Percentiles rank a stretch among this genome's conserved stretches.
Conservation (phyloP, 2,797 vertebrate species). For the Chaunax sp. region DNA sequence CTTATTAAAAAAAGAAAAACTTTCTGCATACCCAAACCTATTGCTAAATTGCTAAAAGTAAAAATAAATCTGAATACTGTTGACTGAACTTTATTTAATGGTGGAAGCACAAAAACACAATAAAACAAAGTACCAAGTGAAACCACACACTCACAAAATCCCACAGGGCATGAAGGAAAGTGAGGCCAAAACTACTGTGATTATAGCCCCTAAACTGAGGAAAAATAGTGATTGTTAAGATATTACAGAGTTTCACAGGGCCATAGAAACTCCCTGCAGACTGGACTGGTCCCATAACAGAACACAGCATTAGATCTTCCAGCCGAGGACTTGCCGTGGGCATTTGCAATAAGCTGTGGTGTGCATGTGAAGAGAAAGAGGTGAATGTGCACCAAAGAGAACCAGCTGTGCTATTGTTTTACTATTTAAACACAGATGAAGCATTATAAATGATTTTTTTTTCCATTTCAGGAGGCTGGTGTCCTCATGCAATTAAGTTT, state of each 20-base stretch:
- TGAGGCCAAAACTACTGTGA: constrained; percentile 8
- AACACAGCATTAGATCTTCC: constrained; percentile 48
- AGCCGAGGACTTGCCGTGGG: constrained; percentile 29
- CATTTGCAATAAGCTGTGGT: constrained; percentile 20
- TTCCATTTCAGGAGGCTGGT: constrained; percentile 40
- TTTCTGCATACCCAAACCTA: not conserved
- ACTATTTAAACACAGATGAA: constrained; percentile 39
- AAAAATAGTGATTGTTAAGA: constrained; percentile 37
- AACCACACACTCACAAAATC: constrained; percentile 8
- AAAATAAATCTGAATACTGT: not conserved
- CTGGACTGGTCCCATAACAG: constrained; percentile 41
- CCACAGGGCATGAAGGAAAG: constrained; percentile 1
- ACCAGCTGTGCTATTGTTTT: constrained; percentile 34
- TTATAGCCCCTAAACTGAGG: constrained; percentile 22
- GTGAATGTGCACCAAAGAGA: constrained; percentile 10
- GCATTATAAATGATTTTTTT: constrained; percentile 43
- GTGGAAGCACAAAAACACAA: constrained; percentile 3
- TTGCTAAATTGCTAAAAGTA: not conserved
- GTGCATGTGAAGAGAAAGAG: constrained; percentile 16
- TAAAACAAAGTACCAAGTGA: constrained; percentile 2
- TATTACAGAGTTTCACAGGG: constrained; percentile 40
- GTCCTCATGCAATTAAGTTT: constrained; percentile 43
- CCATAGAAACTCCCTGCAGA: constrained; percentile 37
- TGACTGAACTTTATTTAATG: constrained; percentile 16
- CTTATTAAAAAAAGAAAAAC: no score